Evolutionary conservation across 1,140 invertebrate genomes (phyloP).

Genomic region (Daktulosphaira vitifoliae): DNA sequence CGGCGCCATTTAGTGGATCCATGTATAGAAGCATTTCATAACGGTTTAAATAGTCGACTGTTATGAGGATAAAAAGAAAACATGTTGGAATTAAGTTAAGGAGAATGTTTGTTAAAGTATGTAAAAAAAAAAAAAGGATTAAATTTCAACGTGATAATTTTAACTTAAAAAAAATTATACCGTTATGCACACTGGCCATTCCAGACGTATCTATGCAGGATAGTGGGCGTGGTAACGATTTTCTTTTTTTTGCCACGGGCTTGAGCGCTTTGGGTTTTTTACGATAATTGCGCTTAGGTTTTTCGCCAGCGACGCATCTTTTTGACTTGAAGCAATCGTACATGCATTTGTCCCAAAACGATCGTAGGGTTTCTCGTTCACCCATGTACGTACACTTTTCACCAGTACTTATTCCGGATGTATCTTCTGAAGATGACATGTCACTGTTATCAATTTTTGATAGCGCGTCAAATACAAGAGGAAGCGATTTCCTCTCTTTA

Average conservation of each 20-base stretch:
- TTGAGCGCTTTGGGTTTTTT: slow-evolving; percentile 1
- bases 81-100: no score
- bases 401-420: background rate
- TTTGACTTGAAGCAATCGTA: slow-evolving; percentile 23
- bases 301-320: slow-evolving; percentile 23
- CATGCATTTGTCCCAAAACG: slow-evolving; percentile 26
- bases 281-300: slow-evolving; percentile 12
- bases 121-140: no score
- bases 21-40: slow-evolving; percentile 19
- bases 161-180: background rate
- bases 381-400: slow-evolving; percentile 18
- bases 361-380: slow-evolving; percentile 9
- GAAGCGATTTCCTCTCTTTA: slow-evolving; percentile 11
- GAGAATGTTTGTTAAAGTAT: no score
- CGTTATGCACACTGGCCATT: background rate
- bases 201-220: slow-evolving; percentile 18
- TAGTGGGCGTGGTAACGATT: background rate
- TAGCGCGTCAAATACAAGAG: slow-evolving; percentile 2
- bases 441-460: background rate
- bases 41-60: slow-evolving; percentile 12
- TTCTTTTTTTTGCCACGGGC: background rate
- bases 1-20: background rate
- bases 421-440: background rate
- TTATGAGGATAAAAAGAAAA: no score
- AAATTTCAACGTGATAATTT: no score